Percentiles rank a stretch among this genome's conserved stretches.
Evolutionary conservation across 1,140 invertebrate species (phyloP).

Genomic region (Drosophila rhopaloa): DNA sequence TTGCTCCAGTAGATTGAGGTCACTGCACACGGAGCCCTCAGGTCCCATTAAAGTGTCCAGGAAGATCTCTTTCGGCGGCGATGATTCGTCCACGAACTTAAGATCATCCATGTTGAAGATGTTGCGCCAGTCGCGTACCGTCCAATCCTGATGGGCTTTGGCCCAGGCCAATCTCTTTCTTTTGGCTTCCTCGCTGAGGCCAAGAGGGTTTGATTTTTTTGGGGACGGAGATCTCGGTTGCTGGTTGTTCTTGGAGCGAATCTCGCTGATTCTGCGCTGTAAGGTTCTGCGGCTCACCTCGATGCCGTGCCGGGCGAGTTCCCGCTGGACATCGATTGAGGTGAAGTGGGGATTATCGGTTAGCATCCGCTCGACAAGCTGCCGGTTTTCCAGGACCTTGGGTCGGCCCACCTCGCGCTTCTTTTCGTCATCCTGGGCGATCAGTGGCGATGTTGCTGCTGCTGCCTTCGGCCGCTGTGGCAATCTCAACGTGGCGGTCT

Average conservation of each 20-base stretch:
- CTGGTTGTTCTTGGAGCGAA: slow-evolving; percentile 21
- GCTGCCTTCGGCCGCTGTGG: slow-evolving; percentile 1
- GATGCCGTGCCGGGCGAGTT: slow-evolving; percentile 47
- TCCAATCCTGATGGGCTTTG: slow-evolving; percentile 59
- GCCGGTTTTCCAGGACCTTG: slow-evolving; percentile 55
- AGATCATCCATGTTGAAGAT: slow-evolving; percentile 72
- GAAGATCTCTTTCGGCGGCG: slow-evolving; percentile 51
- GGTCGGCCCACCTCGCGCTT: slow-evolving; percentile 55
- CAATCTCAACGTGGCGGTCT: slow-evolving; percentile 25
- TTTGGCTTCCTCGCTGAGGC: slow-evolving; percentile 17
- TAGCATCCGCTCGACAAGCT: slow-evolving; percentile 52
- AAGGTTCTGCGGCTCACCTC: slow-evolving; percentile 61
- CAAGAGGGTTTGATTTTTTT: not conserved
- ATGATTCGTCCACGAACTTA: slow-evolving; percentile 25
- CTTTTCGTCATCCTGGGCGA: slow-evolving; percentile 12
- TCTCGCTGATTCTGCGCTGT: slow-evolving; percentile 65
- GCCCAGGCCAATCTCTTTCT: slow-evolving; percentile 55
- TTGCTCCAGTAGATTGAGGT: slow-evolving; percentile 63
- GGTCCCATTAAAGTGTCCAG: slow-evolving; percentile 63
- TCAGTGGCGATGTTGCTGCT: not conserved
- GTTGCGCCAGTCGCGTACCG: slow-evolving; percentile 64
- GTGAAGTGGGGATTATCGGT: slow-evolving; percentile 50
- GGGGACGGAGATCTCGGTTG: not conserved
- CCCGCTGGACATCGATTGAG: slow-evolving; percentile 63
- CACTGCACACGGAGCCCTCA: slow-evolving; percentile 34